Evolutionary conservation across 2,888 invertebrate species (phyloP), one percentile per base, ranked within the genome.

Genomic region (Chrysopilus asiliformis): DNA sequence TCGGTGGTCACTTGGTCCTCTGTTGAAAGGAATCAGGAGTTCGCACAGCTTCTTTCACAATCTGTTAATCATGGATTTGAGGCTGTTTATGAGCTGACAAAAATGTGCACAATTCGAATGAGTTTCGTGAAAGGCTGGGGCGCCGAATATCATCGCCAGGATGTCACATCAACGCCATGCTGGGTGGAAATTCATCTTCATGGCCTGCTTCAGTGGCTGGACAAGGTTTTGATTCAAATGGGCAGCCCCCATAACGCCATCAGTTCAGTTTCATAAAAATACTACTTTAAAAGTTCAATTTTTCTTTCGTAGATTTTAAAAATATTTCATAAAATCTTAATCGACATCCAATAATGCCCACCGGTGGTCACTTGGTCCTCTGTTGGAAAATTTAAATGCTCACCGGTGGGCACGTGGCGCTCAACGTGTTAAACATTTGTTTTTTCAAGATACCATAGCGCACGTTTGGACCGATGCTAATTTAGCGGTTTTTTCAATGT

Each of bases 101-200:
- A 97, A 69, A 97, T 97, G 95, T 95, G 95, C 60, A 95, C 94
- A 36, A 97, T 98, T 50, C 72, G 97, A 46, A 91, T 98, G 90
- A 94, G 94, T 50, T 97, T 98, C 58, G 97, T 98, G 24, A 97
- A 97, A 60, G 98, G 98, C 3, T 98, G 97, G 97, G 98, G 97
- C 24, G 95, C 97, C 12, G 97, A 98, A 66, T 98, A 98, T 64
- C 95, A 95, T 57, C 74, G 98, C 16, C 98, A 98, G 63, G 97
- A 97, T 56, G 97, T 98, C 12, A 98, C 97, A 0, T 91, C 91
- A 32, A 98, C 98, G 1, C 98, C 98, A 0, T 98, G 98, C 59
- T 98, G 98, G 98, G 93, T 98, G 44, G 98, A 98, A 65, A 87
- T 97, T 42, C 97, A 98, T 64, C 71, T 98, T 18, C 91, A 97